Evolutionary conservation across 2,888 invertebrate species (phyloP).

Genomic region (Chrysolina haemoptera): DNA sequence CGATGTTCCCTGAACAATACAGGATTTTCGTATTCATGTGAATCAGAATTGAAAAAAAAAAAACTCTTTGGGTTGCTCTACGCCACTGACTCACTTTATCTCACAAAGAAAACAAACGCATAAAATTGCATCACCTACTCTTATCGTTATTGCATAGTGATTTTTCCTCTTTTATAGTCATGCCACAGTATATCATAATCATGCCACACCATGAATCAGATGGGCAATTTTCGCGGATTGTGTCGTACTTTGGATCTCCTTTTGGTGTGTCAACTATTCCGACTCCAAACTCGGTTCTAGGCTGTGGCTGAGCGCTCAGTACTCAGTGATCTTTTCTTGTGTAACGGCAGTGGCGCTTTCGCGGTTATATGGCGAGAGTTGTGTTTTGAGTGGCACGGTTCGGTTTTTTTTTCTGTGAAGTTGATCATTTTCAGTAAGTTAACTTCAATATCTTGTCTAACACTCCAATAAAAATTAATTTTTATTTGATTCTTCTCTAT

Average conservation of each 20-base stretch:
- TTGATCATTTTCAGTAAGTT: neutral
- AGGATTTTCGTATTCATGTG: no score
- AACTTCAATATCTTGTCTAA: no score
- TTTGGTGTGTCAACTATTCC: neutral
- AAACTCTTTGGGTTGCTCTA: no score
- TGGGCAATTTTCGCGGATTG: neutral
- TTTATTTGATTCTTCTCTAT: no score
- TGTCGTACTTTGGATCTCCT: neutral
- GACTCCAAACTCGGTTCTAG: neutral
- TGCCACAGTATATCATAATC: neutral
- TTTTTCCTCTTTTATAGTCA: no score
- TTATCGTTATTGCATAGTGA: no score
- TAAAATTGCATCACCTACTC: neutral
- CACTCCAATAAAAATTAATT: no score
- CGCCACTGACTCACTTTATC: neutral
- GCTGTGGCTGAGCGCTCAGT: neutral
- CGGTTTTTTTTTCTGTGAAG: neutral
- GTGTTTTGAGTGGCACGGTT: neutral
- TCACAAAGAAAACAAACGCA: constrained; percentile 2
- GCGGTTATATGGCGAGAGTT: neutral
- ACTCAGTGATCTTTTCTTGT: neutral
- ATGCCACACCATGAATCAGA: neutral
- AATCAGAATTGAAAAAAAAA: no score
- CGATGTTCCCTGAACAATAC: no score
- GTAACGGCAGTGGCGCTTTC: neutral